Evolutionary conservation across 1,140 invertebrate genomes (phyloP), one percentile per base, ranked within the genome.

Genomic region (Hypothenemus hampei): DNA sequence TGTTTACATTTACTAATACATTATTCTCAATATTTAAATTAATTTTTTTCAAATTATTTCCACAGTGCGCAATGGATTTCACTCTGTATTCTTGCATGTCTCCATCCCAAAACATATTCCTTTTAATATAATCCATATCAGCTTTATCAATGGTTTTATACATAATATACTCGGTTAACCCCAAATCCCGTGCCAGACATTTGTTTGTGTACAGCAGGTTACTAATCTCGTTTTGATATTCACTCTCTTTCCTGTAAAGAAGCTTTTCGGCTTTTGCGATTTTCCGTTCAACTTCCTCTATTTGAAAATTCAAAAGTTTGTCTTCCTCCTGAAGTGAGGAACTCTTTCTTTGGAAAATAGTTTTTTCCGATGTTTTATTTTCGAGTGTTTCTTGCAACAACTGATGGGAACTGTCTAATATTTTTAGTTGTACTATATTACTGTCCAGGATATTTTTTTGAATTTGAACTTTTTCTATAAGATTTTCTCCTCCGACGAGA

Each of bases 381-480:
- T 88, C 78, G 24, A 94, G 74, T 24, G 86, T 82, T 61, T 86
- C 82, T 59, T 86, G 81, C 10, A 99, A 74, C 45, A 88, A 78
- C 58, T 86, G 80, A 70, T 98, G 93, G 54, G 86, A 86, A 37
- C 84, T 78, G 47, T 86, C 83, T 31, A 91, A 75, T 58, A 85
- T 80, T 63, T 96, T 87, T 37, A 99, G 74, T 72, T 99, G 93
- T 31, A 79, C 77, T 11, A 90, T 85, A 1, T 91, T 91, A 58
- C 91, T 86, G 60, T 93, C 91, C n/a, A 99, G 75, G 15, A 98
- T 73, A 35, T 64, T 64, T 46, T 83, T 77, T 59, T 97, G 91
- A 67, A 99, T 93, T 72, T 98, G 91, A 0, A 93, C 94, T 69
- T 98, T 98, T 69, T 98, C 94, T 50, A 99, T 76, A 7, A 99